phyloP scores from a whole-genome alignment of 2,797 vertebrate genomes.

The Megaceryle alcyon region DNA sequence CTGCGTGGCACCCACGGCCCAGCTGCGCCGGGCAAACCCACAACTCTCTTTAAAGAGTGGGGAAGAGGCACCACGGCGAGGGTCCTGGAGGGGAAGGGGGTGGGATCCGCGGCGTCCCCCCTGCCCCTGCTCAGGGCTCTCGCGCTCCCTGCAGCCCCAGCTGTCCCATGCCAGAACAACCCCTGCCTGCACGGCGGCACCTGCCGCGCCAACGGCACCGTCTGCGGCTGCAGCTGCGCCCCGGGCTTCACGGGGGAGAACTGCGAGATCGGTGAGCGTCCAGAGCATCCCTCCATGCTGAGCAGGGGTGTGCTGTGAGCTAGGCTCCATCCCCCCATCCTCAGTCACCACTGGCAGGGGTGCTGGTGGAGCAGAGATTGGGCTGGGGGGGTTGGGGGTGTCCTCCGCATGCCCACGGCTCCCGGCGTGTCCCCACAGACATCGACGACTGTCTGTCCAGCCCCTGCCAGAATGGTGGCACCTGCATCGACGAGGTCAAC shows the following conservation, averaged over 20 bases:
- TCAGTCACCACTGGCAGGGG: background rate
- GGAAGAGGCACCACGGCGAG: background rate
- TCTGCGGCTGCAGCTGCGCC: slow-evolving; percentile 91
- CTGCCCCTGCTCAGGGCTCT: background rate
- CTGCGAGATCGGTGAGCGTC: slow-evolving; percentile 91
- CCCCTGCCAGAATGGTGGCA: slow-evolving; percentile 95
- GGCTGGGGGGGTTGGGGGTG: background rate
- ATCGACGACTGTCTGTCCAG: slow-evolving; percentile 94
- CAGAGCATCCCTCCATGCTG: rapidly evolving
- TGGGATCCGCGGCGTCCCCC: rapidly evolving
- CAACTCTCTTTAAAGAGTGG: background rate
- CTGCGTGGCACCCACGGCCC: rapidly evolving
- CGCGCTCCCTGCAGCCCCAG: slow-evolving; percentile 70
- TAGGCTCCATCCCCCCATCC: background rate
- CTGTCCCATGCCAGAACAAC: slow-evolving; percentile 89
- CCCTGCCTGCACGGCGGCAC: slow-evolving; percentile 94
- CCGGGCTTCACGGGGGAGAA: slow-evolving; percentile 93
- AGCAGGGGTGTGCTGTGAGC: background rate
- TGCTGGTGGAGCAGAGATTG: background rate
- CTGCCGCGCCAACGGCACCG: slow-evolving; percentile 85
- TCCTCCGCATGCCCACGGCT: rapidly evolving
- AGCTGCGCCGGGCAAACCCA: too few relatives aligned
- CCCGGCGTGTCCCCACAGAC: slow-evolving; percentile 72
- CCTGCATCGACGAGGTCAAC: slow-evolving; percentile 94
- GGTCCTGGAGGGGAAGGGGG: background rate